Evolutionary conservation across 2,797 vertebrate species (phyloP).

Genomic region (Telmatherina bonti): DNA sequence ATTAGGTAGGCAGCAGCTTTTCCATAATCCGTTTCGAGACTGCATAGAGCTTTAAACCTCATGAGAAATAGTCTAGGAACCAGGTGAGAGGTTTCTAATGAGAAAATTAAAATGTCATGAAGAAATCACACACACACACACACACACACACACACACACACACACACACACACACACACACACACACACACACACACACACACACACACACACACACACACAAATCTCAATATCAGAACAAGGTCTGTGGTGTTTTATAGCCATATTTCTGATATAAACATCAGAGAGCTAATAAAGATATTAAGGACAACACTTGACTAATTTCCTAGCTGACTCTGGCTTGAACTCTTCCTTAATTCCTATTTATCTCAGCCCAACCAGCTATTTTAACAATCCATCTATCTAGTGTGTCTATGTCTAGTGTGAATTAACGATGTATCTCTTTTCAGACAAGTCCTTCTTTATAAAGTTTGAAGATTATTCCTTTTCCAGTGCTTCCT

Average conservation of each 20-base stretch:
- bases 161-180: too few species aligned
- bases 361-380: not conserved
- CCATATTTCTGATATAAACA: not conserved
- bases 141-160: too few species aligned
- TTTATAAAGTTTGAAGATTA: not conserved
- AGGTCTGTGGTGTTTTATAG: not conserved
- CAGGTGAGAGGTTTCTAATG: constrained; percentile 37
- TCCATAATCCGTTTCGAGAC: constrained; percentile 47
- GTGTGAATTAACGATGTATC: not conserved
- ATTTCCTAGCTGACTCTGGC: not conserved
- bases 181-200: too few species aligned
- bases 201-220: too few species aligned
- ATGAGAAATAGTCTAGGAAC: constrained; percentile 41
- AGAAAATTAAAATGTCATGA: constrained; percentile 27
- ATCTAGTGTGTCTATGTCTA: too few species aligned
- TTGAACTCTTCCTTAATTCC: too few species aligned
- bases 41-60: constrained; percentile 33
- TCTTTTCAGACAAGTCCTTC: not conserved
- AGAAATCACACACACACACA: constrained; percentile 27
- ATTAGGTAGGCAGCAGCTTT: constrained; percentile 33
- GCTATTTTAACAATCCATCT: not conserved
- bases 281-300: not conserved
- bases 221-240: constrained; percentile 5
- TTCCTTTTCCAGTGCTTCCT: not conserved
- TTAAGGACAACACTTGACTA: not conserved